A percentile compares a stretch with the other conserved stretches of the same genome.
Conservation (phyloP, 2,113 vertebrate genomes). For the Sakesphorus luctuosus region DNA sequence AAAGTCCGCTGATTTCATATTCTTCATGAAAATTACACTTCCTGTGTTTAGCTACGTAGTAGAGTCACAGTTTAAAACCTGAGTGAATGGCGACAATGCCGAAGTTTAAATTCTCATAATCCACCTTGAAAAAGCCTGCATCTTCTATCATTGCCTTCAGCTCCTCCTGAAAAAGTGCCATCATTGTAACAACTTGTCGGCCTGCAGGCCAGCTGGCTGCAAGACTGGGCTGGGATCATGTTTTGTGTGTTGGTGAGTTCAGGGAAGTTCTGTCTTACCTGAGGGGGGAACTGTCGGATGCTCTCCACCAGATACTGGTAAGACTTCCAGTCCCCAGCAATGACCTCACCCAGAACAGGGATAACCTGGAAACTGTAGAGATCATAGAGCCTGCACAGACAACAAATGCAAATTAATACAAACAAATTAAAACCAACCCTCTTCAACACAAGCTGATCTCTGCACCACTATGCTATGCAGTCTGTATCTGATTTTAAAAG, state of each 20-base stretch:
- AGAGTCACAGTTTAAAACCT: constrained; percentile 90
- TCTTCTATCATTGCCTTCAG: constrained; percentile 93
- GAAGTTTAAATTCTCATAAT: constrained; percentile 83
- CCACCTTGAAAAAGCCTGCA: constrained; percentile 87
- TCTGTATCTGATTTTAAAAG: not conserved
- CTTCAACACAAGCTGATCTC: not conserved
- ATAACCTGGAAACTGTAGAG: constrained; percentile 96
- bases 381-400: constrained; percentile 86
- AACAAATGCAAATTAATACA: not conserved
- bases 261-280: constrained; percentile 76
- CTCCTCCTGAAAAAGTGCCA: constrained; percentile 82
- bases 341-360: constrained; percentile 93
- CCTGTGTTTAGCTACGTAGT: not conserved
- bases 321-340: constrained; percentile 96
- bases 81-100: constrained; percentile 96
- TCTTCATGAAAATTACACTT: not conserved
- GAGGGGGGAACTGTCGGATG: constrained; percentile 90
- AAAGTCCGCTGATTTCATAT: not conserved
- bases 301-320: constrained; percentile 98
- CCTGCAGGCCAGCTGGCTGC: not conserved
- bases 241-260: not conserved
- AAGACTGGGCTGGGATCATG: not conserved
- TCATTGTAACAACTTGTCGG: not conserved
- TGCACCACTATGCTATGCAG: not conserved
- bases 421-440: not conserved